phyloP scores from a whole-genome alignment of 2,113 vertebrate genomes.

The Corydoras maculifer region DNA sequence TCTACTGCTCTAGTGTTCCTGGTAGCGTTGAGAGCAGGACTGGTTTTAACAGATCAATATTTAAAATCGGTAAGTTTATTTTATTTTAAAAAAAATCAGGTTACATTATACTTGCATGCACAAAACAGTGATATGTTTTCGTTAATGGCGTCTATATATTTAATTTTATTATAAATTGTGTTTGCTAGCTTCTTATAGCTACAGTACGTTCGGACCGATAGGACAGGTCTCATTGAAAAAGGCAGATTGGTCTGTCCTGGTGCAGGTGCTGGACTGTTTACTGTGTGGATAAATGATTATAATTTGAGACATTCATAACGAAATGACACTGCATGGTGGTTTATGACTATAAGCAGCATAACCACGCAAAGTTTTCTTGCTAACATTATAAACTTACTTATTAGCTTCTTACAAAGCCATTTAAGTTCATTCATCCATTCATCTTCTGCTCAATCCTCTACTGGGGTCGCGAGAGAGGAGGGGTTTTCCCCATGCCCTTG shows the following conservation, averaged over 20 bases:
- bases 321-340: too few relatives aligned
- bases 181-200: neutral
- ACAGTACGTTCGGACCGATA: neutral
- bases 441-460: too few relatives aligned
- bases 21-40: neutral
- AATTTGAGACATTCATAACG: too few relatives aligned
- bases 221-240: neutral
- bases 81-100: neutral
- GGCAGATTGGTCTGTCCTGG: neutral
- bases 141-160: neutral
- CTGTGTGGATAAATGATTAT: too few relatives aligned
- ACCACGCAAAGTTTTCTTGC: too few relatives aligned
- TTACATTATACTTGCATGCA: neutral
- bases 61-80: constrained; percentile 10
- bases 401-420: too few relatives aligned
- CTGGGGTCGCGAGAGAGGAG: too few relatives aligned
- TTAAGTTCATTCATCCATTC: too few relatives aligned
- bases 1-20: neutral
- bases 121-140: neutral
- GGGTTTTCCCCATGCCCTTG: too few relatives aligned
- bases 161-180: neutral
- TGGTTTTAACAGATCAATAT: neutral
- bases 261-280: neutral
- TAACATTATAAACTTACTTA: too few relatives aligned
- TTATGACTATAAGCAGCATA: too few relatives aligned